Evolutionary conservation across 2,888 invertebrate genomes (phyloP).

Genomic region (Tiphia femorata): DNA sequence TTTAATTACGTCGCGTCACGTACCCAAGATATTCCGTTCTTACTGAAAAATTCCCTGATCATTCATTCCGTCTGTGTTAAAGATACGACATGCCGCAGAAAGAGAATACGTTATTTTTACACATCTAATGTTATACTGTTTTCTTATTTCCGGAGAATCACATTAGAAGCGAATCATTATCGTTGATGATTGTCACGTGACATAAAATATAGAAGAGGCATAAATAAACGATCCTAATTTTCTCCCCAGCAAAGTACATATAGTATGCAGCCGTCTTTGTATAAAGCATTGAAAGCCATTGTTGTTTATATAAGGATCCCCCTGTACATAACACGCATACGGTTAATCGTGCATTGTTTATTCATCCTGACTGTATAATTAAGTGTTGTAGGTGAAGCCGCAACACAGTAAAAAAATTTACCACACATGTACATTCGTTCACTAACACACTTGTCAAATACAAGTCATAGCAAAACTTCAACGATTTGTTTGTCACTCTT

Average conservation of each 20-base stretch:
- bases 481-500: slow-evolving; percentile 8
- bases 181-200: slow-evolving; percentile 33
- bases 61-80: background rate
- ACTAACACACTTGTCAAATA: slow-evolving; percentile 59
- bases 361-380: slow-evolving; percentile 45
- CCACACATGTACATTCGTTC: slow-evolving; percentile 62
- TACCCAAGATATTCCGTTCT: too few species aligned
- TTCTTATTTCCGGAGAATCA: slow-evolving; percentile 17
- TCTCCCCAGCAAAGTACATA: slow-evolving; percentile 32
- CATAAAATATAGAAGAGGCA: slow-evolving; percentile 10
- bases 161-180: too few species aligned
- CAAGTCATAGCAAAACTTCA: slow-evolving; percentile 51
- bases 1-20: too few species aligned
- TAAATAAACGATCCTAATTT: slow-evolving; percentile 22
- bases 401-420: slow-evolving; percentile 45
- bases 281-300: slow-evolving; percentile 50
- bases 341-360: slow-evolving; percentile 48
- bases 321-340: slow-evolving; percentile 48
- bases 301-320: slow-evolving; percentile 54
- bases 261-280: slow-evolving; percentile 48
- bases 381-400: slow-evolving; percentile 48
- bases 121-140: slow-evolving; percentile 8
- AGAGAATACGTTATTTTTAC: background rate
- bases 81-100: background rate
- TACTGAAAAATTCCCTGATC: background rate